Base-by-base conservation (phyloP, 2,113 vertebrate genomes). In the Procavia capensis region DNA sequence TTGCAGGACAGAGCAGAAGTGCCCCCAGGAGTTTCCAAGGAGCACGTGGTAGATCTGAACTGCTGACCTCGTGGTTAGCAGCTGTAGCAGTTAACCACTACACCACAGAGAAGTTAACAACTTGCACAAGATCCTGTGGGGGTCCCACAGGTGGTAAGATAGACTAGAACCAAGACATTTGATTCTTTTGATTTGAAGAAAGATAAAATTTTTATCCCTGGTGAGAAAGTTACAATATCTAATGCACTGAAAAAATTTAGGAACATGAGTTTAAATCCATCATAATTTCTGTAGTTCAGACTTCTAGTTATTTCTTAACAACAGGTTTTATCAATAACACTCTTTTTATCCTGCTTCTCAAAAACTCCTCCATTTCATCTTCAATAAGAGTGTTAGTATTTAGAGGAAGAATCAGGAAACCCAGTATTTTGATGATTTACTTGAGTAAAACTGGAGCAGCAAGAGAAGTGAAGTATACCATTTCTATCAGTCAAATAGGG, bases 361-460 rank as follows among this genome's bases (percentile, higher is more conserved):
- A 93, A 76, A 14, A 45, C 7, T 17, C 17, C 61, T 72, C 43
- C 85, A 91, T 84, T 84, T 70, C 19, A 63, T 72, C 27, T 61
- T 45, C 39, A 75, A 75, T 50, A 20, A 88, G 45, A 63, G 17
- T 79, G 36, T 87, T 90, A 22, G 22, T 41, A 90, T 90, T 88
- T 81, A 82, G 50, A 85, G 41, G 74, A 61, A 1, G n/a, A 75
- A 61, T 81, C 22, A 63, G 39, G 19, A 79, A 86, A 47, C 75
- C 79, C 68, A 43, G 16, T 61, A 81, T 81, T 76, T 96, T 84
- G 84, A 88, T 87, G 61, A 84, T 83, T 57, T 79, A 85, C n/a
- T 25, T 81, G 63, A 76, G 57, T 54, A 75, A 90, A 90, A 92
- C 43, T 29, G 22, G 39, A 93, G 59, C 31, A 50, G 9, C 20